Percentiles rank a stretch among this genome's conserved stretches.
phyloP scores from a whole-genome alignment of 2,113 vertebrate species.

The Neogale vison region DNA sequence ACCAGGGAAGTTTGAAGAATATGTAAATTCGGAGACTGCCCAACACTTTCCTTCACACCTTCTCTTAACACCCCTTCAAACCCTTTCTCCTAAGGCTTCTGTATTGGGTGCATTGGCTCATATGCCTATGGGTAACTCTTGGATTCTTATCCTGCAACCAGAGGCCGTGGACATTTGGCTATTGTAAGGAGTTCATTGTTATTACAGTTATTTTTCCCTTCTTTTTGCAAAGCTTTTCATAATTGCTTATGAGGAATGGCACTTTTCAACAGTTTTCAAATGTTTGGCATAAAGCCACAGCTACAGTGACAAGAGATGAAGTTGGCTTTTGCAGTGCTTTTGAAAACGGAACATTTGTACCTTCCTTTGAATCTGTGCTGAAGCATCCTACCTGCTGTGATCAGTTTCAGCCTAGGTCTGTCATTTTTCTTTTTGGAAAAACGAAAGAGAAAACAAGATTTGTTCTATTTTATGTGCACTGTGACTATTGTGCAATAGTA shows the following conservation, averaged over 20 bases:
- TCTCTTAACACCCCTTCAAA: conserved; percentile 28
- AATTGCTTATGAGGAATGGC: conserved; percentile 52
- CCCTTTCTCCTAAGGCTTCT: neutral
- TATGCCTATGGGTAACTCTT: neutral
- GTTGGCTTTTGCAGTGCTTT: conserved; percentile 67
- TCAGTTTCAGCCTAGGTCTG: conserved; percentile 61
- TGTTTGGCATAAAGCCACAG: conserved; percentile 51
- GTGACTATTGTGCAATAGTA: conserved; percentile 57
- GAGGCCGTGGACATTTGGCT: conserved; percentile 3
- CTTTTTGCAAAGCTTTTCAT: conserved; percentile 58
- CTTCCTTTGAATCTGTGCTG: conserved; percentile 64
- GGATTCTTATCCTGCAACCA: neutral
- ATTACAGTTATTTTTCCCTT: neutral
- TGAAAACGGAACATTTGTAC: conserved; percentile 72
- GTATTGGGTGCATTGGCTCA: neutral
- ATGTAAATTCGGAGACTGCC: neutral
- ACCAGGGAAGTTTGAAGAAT: neutral
- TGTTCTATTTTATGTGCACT: conserved; percentile 65
- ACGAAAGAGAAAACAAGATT: conserved; percentile 54
- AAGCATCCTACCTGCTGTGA: conserved; percentile 67
- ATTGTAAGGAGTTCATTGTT: conserved; percentile 3
- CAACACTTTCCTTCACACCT: neutral
- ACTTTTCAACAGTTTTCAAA: conserved; percentile 58
- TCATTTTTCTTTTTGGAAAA: conserved; percentile 34
- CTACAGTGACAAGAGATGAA: conserved; percentile 57